Base-by-base conservation (phyloP, 2,888 invertebrate genomes). In the Ophion costatus region DNA sequence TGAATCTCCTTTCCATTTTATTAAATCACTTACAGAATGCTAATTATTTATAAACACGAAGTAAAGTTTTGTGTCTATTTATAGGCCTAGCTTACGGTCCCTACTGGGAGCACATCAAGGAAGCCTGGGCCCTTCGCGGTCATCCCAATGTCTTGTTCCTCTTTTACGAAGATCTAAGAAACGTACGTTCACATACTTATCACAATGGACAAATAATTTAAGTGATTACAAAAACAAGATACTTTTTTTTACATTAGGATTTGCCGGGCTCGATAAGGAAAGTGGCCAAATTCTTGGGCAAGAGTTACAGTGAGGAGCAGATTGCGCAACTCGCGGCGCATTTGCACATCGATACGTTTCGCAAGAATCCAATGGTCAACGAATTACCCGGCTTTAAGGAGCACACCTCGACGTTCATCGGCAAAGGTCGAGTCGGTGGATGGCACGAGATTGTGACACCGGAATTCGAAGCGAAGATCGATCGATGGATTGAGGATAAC, bases 311-410 rank as follows among this genome's bases (percentile, higher is more conserved):
- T 0, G 94, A 94, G 0, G 95, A 95, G 24, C 95, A 97, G 91
- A 91, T 97, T 0, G 91, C 94, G 0, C 93, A 94, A 24, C 94
- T 98, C 2, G 95, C 95, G 11, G 94, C 96, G 9, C 97, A 98
- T 91, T 95, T 98, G 83, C 95, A 96, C 90, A 97, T 99, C 86
- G 95, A 96, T 11, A 97, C 96, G 92, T 98, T 99, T 94, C 96
- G 96, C 87, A 95, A 96, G 17, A 98, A 98, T 94, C 95, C 96
- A 70, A 96, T 97, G 9, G 96, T 98, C 0, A 98, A 98, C 91
- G 75, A 73, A 20, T 95, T 95, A 74, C 95, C 96, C 82, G 95
- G 95, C 71, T 94, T 97, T 91, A 95, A 94, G 88, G 95, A 95
- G 0, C 94, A 96, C 4, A 96, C 96, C 1, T 95, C 95, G 78